phyloP scores from a whole-genome alignment of 2,888 invertebrate genomes.

The Schizotus pectinicornis region DNA sequence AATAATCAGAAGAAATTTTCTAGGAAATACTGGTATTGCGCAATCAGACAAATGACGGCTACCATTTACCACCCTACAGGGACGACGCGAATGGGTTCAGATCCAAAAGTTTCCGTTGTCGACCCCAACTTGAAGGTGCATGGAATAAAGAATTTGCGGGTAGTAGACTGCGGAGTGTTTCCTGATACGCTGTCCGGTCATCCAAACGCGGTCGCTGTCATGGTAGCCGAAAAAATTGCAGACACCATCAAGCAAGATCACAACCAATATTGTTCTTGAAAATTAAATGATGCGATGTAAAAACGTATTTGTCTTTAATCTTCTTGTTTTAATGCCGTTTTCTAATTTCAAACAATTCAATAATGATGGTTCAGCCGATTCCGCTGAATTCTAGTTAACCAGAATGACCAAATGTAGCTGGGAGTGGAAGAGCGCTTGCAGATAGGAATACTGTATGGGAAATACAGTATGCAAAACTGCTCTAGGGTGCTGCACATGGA shows the following conservation, averaged over 20 bases:
- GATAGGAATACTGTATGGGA: too few relatives aligned
- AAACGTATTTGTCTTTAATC: too few relatives aligned
- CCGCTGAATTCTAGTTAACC: too few relatives aligned
- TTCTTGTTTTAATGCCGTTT: too few relatives aligned
- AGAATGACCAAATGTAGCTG: too few relatives aligned
- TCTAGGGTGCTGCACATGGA: too few relatives aligned
- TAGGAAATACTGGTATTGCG: slow-evolving; percentile 71
- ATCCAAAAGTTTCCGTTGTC: slow-evolving; percentile 66
- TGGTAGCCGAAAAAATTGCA: slow-evolving; percentile 74
- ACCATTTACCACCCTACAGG: slow-evolving; percentile 72
- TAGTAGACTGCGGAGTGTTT: slow-evolving; percentile 72
- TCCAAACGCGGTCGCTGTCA: slow-evolving; percentile 70
- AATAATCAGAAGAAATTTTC: slow-evolving; percentile 60
- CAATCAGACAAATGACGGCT: slow-evolving; percentile 63
- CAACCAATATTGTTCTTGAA: not conserved
- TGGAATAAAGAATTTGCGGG: slow-evolving; percentile 66
- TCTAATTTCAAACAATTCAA: too few relatives aligned
- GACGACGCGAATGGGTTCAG: slow-evolving; percentile 72
- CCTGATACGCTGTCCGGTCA: slow-evolving; percentile 69
- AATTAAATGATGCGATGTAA: too few relatives aligned
- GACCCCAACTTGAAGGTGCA: slow-evolving; percentile 67
- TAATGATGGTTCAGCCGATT: too few relatives aligned
- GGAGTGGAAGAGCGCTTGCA: too few relatives aligned
- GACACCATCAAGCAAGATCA: slow-evolving; percentile 59
- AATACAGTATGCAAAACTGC: too few relatives aligned